Conservation (phyloP, 1,140 invertebrate species). For the Melitaea cinxia region DNA sequence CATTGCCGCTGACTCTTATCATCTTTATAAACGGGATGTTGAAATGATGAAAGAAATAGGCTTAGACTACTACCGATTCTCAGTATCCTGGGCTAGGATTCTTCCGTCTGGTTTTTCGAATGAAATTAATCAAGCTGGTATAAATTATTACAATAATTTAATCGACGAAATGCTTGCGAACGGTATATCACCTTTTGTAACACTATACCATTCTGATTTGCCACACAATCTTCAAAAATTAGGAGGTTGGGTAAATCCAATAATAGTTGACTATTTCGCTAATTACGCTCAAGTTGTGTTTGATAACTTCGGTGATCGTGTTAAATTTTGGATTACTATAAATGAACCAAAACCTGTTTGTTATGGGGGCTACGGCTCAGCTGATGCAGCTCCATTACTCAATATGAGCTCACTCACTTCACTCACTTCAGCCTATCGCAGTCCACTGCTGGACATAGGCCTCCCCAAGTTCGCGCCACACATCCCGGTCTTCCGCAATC, state of each 20-base stretch:
- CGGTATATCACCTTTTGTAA: conserved; percentile 82
- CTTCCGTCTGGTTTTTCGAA: conserved; percentile 83
- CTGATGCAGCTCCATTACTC: conserved; percentile 71
- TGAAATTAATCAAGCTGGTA: conserved; percentile 81
- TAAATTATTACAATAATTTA: conserved; percentile 85
- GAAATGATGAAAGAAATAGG: conserved; percentile 78
- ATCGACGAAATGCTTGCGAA: conserved; percentile 82
- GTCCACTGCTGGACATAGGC: too few species aligned
- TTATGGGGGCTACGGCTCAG: conserved; percentile 80
- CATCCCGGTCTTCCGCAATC: too few species aligned
- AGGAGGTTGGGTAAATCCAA: conserved; percentile 85
- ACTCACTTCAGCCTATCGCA: too few species aligned
- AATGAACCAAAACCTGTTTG: conserved; percentile 86
- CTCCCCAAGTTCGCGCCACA: too few species aligned
- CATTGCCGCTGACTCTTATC: conserved; percentile 60
- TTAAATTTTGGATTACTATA: conserved; percentile 86
- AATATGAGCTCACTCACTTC: too few species aligned
- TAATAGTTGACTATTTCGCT: conserved; percentile 83
- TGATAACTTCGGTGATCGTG: conserved; percentile 83
- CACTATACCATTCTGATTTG: conserved; percentile 86
- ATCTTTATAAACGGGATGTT: conserved; percentile 74
- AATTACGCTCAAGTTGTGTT: conserved; percentile 84
- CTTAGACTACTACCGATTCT: conserved; percentile 84
- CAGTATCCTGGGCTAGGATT: conserved; percentile 84
- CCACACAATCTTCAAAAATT: conserved; percentile 83